A percentile compares a stretch with the other conserved stretches of the same genome.
phyloP scores from a whole-genome alignment of 2,797 vertebrate genomes.

The Enteromius afrohamiltoni region DNA sequence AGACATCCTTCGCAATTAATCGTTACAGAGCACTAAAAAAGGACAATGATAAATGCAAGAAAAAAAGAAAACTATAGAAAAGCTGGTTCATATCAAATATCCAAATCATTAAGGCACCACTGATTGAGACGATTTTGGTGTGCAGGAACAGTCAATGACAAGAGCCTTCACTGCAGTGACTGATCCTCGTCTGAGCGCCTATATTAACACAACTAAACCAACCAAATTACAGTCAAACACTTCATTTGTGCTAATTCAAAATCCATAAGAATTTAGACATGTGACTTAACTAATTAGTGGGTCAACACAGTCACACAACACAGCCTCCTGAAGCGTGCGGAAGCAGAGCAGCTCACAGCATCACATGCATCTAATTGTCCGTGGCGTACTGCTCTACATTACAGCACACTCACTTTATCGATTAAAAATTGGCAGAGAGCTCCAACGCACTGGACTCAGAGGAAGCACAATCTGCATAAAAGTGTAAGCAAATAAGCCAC shows the following conservation, averaged over 20 bases:
- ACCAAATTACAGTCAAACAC: slow-evolving; percentile 25
- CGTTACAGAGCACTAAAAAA: too few species aligned
- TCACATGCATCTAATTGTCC: slow-evolving; percentile 7
- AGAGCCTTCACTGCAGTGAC: neutral
- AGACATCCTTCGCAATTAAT: too few species aligned
- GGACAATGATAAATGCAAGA: neutral
- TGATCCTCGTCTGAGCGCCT: slow-evolving; percentile 61
- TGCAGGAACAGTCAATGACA: neutral
- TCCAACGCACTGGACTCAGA: neutral
- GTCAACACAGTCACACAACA: neutral
- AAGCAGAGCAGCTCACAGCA: neutral
- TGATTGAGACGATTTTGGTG: neutral
- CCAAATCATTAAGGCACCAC: neutral
- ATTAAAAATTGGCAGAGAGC: slow-evolving; percentile 16
- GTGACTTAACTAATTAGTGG: slow-evolving; percentile 26
- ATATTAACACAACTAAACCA: slow-evolving; percentile 66
- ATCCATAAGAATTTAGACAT: slow-evolving; percentile 32
- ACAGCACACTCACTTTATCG: slow-evolving; percentile 9
- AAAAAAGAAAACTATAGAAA: neutral
- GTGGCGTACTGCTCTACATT: neutral
- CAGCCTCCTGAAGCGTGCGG: neutral
- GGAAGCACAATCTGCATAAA: neutral
- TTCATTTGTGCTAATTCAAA: slow-evolving; percentile 14
- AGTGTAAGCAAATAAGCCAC: neutral
- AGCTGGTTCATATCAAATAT: neutral